Conservation (phyloP, 2,113 vertebrate genomes). For the Sceloporus tristichus region DNA sequence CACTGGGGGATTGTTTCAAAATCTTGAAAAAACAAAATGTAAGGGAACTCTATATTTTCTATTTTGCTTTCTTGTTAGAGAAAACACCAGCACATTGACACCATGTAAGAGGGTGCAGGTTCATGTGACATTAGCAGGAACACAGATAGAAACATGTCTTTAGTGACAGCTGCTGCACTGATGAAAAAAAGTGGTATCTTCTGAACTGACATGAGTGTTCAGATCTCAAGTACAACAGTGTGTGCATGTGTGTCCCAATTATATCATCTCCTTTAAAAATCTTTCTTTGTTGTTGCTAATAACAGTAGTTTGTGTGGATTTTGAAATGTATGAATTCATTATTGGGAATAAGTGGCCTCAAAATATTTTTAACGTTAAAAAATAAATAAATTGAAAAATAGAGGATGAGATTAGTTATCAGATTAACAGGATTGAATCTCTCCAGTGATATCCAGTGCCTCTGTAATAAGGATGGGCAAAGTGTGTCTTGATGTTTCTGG, state of each 20-base stretch:
- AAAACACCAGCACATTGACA: not conserved
- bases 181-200: not conserved
- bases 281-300: not conserved
- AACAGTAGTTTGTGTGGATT: not conserved
- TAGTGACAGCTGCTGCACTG: not conserved
- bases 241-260: not conserved
- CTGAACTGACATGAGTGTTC: not conserved
- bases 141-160: not conserved
- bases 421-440: not conserved
- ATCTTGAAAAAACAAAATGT: not conserved
- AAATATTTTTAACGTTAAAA: constrained; percentile 24
- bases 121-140: not conserved
- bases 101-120: not conserved
- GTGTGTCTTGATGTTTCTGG: too few relatives aligned
- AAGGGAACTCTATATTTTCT: accelerated
- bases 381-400: constrained; percentile 27
- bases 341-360: not conserved
- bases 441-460: constrained; percentile 1
- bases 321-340: not conserved
- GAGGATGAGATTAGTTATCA: constrained; percentile 31
- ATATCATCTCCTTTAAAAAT: not conserved
- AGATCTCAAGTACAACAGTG: not conserved
- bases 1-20: constrained; percentile 19
- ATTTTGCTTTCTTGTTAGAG: constrained; percentile 19
- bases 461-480: not conserved